Percentiles rank a stretch among this genome's conserved stretches.
phyloP scores from a whole-genome alignment of 2,797 vertebrate genomes.

The Falco columbarius region DNA sequence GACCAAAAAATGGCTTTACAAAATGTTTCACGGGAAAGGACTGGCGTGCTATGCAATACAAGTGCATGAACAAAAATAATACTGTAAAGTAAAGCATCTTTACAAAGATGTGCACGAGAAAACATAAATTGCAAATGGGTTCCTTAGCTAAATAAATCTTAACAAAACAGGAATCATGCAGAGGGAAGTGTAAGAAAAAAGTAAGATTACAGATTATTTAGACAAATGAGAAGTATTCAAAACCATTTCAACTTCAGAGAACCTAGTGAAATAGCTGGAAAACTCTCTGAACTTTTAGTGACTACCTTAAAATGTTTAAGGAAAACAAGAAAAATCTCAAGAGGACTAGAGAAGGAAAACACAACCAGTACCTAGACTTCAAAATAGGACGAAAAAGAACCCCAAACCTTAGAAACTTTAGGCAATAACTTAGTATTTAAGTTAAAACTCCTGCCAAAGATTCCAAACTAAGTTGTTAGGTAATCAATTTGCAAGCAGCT shows the following conservation, averaged over 20 bases:
- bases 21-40: not conserved
- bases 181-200: not conserved
- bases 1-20: not conserved
- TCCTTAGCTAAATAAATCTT: not conserved
- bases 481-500: not conserved
- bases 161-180: rapidly evolving
- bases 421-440: not conserved
- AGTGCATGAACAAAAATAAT: not conserved
- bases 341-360: not conserved
- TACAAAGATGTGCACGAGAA: not conserved
- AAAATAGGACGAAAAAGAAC: not conserved
- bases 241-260: not conserved
- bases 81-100: not conserved
- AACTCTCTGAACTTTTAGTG: not conserved
- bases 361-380: not conserved
- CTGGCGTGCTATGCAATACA: not conserved
- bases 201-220: not conserved
- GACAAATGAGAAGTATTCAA: not conserved
- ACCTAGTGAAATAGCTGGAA: not conserved
- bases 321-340: not conserved
- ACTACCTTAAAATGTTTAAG: not conserved
- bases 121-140: not conserved
- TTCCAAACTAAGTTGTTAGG: not conserved
- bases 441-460: not conserved
- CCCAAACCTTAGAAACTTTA: not conserved